phyloP scores from a whole-genome alignment of 2,113 vertebrate genomes.

The Tachycineta bicolor region DNA sequence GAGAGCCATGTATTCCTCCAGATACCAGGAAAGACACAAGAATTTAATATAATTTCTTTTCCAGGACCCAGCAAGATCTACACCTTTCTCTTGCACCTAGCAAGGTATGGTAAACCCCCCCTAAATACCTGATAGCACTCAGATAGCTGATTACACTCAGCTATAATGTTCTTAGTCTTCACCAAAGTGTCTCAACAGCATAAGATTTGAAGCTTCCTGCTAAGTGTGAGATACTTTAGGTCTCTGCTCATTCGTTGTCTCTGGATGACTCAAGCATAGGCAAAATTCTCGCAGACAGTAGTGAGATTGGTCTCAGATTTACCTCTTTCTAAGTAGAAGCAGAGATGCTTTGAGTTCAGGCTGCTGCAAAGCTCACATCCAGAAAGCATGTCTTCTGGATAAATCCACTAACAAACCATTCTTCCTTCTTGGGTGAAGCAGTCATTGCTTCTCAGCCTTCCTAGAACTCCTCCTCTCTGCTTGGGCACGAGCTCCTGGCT shows the following conservation, averaged over 20 bases:
- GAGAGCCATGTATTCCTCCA: background rate
- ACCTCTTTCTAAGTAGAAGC: background rate
- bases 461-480: background rate
- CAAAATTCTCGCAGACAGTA: background rate
- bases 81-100: background rate
- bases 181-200: background rate
- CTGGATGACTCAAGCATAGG: background rate
- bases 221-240: background rate
- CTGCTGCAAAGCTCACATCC: background rate
- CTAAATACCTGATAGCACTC: too few species aligned
- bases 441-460: rapidly evolving
- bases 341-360: background rate
- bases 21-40: background rate
- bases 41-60: background rate
- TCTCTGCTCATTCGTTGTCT: background rate
- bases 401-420: background rate
- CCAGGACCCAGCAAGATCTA: background rate
- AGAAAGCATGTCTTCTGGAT: background rate
- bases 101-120: background rate
- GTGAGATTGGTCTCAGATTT: background rate
- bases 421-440: background rate
- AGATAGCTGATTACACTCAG: background rate
- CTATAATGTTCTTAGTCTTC: background rate
- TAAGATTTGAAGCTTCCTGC: background rate
- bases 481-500: background rate